Evolutionary conservation across 1,140 invertebrate genomes (phyloP), one percentile per base, ranked within the genome.

Genomic region (Aethina tumida): DNA sequence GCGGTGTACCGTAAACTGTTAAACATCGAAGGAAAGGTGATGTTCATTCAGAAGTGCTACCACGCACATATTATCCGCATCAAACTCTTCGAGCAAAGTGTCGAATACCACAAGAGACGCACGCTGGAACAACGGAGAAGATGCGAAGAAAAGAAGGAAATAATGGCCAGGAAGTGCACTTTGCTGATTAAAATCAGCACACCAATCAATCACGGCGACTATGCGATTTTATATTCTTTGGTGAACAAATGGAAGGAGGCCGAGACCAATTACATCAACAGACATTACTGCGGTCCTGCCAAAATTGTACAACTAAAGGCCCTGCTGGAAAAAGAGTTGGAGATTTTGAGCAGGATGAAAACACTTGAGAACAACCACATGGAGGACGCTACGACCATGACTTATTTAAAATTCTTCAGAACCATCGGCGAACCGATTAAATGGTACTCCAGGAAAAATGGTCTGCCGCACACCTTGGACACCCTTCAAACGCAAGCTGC

Each of bases 401-500:
- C 68, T 45, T 66, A 72, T 28, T 57, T 72, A 18, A 61, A 64
- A 27, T 74, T 80, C 50, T 59, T 83, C 8, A 68, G 69, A 37
- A 63, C 66, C 44, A 71, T 78, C 39, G 77, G 75, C 5, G 67
- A 69, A 39, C 70, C 79, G 0, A 59, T 75, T 2, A 60, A 63
- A 18, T 82, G 79, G 76, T 68, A 63, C 31, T 69, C 70, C 20
- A 63, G 66, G 15, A 59, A 60, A 29, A 74, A 74, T 36, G 70
- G 68, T 1, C 65, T 69, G 31, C 34, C 65, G 1, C 64, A 79
- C 6, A 62, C 70, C 18, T 74, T 81, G 73, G 67, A 79, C 22
- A 79, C 77, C 4, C 41, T 77, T 22, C 75, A 73, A 55, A 73
- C 70, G 21, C 78, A 81, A 55, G 71, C 69, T 49, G 77, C 75